Conservation (phyloP, 2,113 vertebrate genomes). For the Crotalus tigris region DNA sequence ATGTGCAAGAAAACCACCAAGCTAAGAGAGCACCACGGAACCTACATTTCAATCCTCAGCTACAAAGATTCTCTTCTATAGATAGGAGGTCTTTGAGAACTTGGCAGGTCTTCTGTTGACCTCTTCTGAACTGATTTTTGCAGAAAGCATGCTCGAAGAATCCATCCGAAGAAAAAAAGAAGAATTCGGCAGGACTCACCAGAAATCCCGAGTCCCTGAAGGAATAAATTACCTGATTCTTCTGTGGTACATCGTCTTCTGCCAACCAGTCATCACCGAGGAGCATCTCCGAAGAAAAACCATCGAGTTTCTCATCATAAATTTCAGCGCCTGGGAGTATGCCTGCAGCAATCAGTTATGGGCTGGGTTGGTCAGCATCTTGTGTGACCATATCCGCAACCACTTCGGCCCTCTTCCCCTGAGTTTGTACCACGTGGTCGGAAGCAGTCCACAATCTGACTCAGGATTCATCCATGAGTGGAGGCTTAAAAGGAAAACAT, state of each 20-base stretch:
- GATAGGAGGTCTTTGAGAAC: neutral
- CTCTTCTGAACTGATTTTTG: neutral
- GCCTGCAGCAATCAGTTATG: slow-evolving; percentile 89
- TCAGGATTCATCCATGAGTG: slow-evolving; percentile 63
- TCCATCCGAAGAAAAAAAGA: slow-evolving; percentile 41
- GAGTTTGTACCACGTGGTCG: slow-evolving; percentile 76
- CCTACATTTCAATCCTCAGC: too few species aligned
- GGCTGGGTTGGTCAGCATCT: slow-evolving; percentile 84
- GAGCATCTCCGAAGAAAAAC: slow-evolving; percentile 70
- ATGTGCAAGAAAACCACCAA: too few species aligned
- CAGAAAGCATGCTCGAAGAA: slow-evolving; percentile 66
- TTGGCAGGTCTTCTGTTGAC: neutral
- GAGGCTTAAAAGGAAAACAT: slow-evolving; percentile 74
- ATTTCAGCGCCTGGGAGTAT: slow-evolving; percentile 94
- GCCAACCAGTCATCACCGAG: slow-evolving; percentile 74
- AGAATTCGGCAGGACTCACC: slow-evolving; percentile 30
- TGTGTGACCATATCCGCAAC: slow-evolving; percentile 75
- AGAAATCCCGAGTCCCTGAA: slow-evolving; percentile 17
- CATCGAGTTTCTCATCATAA: slow-evolving; percentile 81
- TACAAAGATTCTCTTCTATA: too few species aligned
- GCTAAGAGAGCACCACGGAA: too few species aligned
- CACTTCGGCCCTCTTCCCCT: slow-evolving; percentile 82
- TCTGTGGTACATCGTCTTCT: slow-evolving; percentile 82
- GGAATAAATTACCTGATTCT: slow-evolving; percentile 57
- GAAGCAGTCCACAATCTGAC: slow-evolving; percentile 53